These are phyloP conservation scores for Epirrhoe alternata DNA, from an alignment of 2,888 invertebrate species.

Conservation along the genomic window DNA sequence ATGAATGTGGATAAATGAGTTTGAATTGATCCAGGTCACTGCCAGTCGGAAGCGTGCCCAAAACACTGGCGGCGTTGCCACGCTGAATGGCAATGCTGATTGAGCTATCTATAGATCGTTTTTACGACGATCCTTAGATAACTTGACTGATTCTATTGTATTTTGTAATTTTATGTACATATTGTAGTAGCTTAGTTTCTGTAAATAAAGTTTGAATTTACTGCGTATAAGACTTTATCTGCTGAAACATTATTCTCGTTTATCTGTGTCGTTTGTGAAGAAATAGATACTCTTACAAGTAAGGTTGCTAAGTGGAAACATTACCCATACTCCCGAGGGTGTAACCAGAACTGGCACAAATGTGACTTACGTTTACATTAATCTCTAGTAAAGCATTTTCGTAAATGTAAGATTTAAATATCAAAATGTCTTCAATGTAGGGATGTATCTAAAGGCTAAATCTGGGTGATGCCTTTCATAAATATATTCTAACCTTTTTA, in stretches of 20 bases:
- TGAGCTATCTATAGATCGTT: too few species aligned
- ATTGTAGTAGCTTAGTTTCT: too few species aligned
- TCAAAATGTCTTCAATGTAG: background rate
- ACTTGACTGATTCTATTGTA: too few species aligned
- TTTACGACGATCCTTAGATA: too few species aligned
- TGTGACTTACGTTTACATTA: slow-evolving; percentile 17
- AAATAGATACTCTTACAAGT: slow-evolving; percentile 18
- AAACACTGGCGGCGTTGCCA: too few species aligned
- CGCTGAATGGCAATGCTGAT: too few species aligned
- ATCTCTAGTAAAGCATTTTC: slow-evolving; percentile 5
- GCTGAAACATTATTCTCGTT: slow-evolving; percentile 25
- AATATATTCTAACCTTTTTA: background rate
- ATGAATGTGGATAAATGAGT: slow-evolving; percentile 28
- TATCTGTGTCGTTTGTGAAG: slow-evolving; percentile 29
- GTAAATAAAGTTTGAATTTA: too few species aligned
- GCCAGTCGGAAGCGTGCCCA: too few species aligned
- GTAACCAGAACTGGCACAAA: slow-evolving; percentile 17
- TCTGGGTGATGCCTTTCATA: background rate
- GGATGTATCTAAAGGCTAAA: background rate
- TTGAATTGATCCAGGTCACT: too few species aligned
- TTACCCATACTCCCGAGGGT: slow-evolving; percentile 4
- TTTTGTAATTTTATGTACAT: too few species aligned
- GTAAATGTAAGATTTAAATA: background rate
- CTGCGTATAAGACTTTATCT: slow-evolving; percentile 24
- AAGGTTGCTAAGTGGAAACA: slow-evolving; percentile 15